Evolutionary conservation across 2,113 vertebrate species (phyloP).

Genomic region (Gadus macrocephalus): DNA sequence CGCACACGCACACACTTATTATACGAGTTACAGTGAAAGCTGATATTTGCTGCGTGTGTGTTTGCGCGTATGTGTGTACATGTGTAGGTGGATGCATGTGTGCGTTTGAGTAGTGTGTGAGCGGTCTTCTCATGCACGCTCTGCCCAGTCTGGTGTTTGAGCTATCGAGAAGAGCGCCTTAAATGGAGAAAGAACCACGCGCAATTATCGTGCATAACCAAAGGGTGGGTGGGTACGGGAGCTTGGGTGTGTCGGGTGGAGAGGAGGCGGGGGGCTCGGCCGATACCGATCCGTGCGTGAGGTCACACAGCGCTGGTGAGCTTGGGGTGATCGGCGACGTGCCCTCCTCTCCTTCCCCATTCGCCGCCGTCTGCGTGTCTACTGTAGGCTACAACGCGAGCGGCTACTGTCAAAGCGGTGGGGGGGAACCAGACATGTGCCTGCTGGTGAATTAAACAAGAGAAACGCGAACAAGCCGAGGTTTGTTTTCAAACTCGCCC

Average conservation of each 20-base stretch:
- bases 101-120: too few relatives aligned
- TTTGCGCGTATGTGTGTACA: neutral
- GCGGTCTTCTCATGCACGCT: neutral
- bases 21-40: neutral
- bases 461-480: slow-evolving; percentile 40
- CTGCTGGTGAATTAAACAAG: slow-evolving; percentile 31
- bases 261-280: slow-evolving; percentile 16
- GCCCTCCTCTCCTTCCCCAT: slow-evolving; percentile 33
- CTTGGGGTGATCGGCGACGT: slow-evolving; percentile 18
- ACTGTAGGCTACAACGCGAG: slow-evolving; percentile 29
- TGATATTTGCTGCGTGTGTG: neutral
- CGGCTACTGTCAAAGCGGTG: neutral
- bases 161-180: slow-evolving; percentile 15
- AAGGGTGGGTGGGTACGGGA: slow-evolving; percentile 9
- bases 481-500: slow-evolving; percentile 33
- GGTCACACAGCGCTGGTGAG: slow-evolving; percentile 30
- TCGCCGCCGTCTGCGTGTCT: slow-evolving; percentile 31
- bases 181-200: slow-evolving; percentile 21
- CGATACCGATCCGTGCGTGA: slow-evolving; percentile 39
- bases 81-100: neutral
- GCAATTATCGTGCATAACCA: slow-evolving; percentile 22
- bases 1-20: neutral
- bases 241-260: slow-evolving; percentile 8
- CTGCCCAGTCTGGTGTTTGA: neutral
- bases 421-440: neutral